Conservation (phyloP, 2,888 invertebrate species). For the Himalopsyche anomala region DNA sequence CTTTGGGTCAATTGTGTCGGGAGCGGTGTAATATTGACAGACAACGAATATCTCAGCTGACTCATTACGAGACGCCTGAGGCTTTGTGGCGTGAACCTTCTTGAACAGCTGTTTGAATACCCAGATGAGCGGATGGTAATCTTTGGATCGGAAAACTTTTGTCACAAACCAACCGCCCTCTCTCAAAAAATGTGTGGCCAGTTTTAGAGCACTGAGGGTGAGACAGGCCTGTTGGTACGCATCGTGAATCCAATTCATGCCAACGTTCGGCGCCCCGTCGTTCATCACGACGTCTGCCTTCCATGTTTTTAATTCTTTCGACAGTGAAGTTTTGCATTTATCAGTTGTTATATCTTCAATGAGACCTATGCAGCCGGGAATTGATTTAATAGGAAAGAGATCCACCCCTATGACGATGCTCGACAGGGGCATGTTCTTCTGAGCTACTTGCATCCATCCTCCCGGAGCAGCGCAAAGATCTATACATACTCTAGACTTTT, state of each 20-base stretch:
- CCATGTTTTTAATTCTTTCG: slow-evolving; percentile 93
- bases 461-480: slow-evolving; percentile 99
- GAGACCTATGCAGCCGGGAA: slow-evolving; percentile 93
- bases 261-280: slow-evolving; percentile 99
- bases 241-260: slow-evolving; percentile 97
- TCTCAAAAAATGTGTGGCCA: slow-evolving; percentile 92
- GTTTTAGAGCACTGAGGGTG: slow-evolving; percentile 93
- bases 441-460: slow-evolving; percentile 99
- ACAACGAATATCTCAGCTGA: slow-evolving; percentile 99
- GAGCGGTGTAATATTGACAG: slow-evolving; percentile 95
- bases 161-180: slow-evolving; percentile 98
- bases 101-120: slow-evolving; percentile 97
- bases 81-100: slow-evolving; percentile 98
- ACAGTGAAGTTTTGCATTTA: slow-evolving; percentile 88
- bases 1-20: slow-evolving; percentile 93
- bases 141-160: slow-evolving; percentile 98
- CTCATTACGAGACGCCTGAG: slow-evolving; percentile 97
- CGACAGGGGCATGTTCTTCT: slow-evolving; percentile 97
- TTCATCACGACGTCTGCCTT: slow-evolving; percentile 97
- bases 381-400: slow-evolving; percentile 93
- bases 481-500: slow-evolving; percentile 96
- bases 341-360: slow-evolving; percentile 98
- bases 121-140: slow-evolving; percentile 96
- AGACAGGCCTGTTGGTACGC: slow-evolving; percentile 95
- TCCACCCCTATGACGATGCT: slow-evolving; percentile 97